Evolutionary conservation across 2,888 invertebrate genomes (phyloP), one percentile per base, ranked within the genome.

Genomic region (Lepas anatifera): DNA sequence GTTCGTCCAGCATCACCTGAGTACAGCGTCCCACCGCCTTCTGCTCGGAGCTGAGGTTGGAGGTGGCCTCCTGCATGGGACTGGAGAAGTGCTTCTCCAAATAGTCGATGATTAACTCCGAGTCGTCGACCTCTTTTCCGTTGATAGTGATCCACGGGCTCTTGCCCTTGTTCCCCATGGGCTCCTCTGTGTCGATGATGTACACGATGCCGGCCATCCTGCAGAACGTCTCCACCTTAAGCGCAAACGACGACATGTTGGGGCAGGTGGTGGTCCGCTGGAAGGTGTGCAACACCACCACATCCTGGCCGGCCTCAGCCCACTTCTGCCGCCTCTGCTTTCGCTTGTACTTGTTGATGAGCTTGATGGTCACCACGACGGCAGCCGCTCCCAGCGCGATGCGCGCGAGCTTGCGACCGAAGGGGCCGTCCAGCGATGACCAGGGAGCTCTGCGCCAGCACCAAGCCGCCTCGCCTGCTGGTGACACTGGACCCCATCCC

Each of bases 61-160:
- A 27, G 25, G 50, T 68, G 18, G 32, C 48, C 48, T n/a, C 67
- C 68, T n/a, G n/a, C n/a, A 43, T n/a, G 16, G 37, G 63, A 37
- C 16, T 39, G 46, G 37, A 63, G 69, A 39, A 64, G 64, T 41
- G 52, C 29, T 29, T 27, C 29, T 52, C 52, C 29, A 52, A 29
- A 29, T 52, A 52, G 52, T 52, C 52, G 29, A 52, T 27, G n/a
- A 52, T 52, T 29, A 52, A 29, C 52, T 52, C 52, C 1, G 52
- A 52, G 29, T 69, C 69, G 7, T 41, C 32, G 22, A 69, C 37
- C 29, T 69, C 46, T 46, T 32, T 41, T 3, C 69, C 69, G 46
- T 69, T 58, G 27, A 69, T 41, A 35, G 69, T 58, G 43, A 69
- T 69, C 69, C 69, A 69, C 16, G 69, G 69, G 8, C 63, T 37